Conservation (phyloP, 2,113 vertebrate genomes). For the Martes martes region DNA sequence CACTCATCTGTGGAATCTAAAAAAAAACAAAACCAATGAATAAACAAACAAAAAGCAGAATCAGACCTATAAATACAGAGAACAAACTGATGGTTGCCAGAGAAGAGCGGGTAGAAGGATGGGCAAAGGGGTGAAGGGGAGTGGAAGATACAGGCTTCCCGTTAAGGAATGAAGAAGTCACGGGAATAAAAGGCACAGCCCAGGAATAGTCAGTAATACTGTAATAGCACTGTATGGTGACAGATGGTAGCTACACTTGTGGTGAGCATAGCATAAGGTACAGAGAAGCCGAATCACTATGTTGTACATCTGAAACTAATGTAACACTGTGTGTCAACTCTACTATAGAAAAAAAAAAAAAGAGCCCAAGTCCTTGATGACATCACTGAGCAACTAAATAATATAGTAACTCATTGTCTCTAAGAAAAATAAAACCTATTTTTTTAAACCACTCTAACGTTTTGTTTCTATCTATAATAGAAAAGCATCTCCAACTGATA, state of each 20-base stretch:
- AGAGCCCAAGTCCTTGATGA: neutral
- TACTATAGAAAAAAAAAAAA: neutral
- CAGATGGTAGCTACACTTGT: neutral
- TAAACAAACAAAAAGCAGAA: neutral
- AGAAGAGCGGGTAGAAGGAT: neutral
- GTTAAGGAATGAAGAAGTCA: neutral
- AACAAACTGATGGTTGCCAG: neutral
- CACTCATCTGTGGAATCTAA: neutral
- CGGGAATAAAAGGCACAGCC: neutral
- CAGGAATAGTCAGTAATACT: neutral
- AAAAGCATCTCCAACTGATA: slow-evolving; percentile 23
- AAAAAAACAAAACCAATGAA: neutral
- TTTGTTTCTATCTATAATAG: slow-evolving; percentile 17
- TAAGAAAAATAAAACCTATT: slow-evolving; percentile 5
- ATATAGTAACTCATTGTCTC: neutral
- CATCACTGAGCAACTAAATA: neutral
- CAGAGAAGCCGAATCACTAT: neutral
- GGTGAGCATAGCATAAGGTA: neutral
- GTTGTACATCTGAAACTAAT: neutral
- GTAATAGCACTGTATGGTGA: neutral
- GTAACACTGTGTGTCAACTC: neutral
- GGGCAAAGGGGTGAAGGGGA: neutral
- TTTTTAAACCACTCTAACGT: neutral
- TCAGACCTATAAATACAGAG: neutral
- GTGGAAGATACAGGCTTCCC: neutral